Evolutionary conservation across 2,888 invertebrate genomes (phyloP).

Genomic region (Tachina fera): DNA sequence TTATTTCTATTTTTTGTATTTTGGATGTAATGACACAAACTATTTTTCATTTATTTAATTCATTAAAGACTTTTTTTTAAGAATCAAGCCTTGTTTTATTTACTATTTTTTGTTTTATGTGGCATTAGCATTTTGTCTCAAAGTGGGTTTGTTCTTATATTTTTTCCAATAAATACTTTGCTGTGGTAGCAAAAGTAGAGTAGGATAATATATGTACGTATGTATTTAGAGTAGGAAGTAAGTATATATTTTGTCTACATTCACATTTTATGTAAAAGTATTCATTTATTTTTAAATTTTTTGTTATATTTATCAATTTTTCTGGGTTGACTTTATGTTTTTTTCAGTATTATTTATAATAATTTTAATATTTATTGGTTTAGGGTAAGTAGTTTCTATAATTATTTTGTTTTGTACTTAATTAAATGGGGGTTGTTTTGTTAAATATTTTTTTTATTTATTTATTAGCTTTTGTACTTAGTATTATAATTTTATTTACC

Average conservation of each 20-base stretch:
- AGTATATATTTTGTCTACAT: constrained; percentile 8
- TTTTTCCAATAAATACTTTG: constrained; percentile 23
- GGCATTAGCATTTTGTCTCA: constrained; percentile 74
- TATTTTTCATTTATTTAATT: constrained; percentile 43
- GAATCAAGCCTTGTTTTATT: constrained; percentile 49
- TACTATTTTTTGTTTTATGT: constrained; percentile 48
- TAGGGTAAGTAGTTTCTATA: constrained; percentile 39
- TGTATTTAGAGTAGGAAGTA: background rate
- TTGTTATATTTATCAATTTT: constrained; percentile 4
- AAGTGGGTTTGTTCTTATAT: constrained; percentile 61
- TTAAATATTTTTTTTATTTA: constrained; percentile 39
- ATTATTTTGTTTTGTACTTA: constrained; percentile 67
- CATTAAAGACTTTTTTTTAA: constrained; percentile 41
- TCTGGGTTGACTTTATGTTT: constrained; percentile 18
- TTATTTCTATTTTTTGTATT: constrained; percentile 61
- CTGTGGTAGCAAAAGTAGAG: constrained; percentile 28
- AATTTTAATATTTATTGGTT: constrained; percentile 22
- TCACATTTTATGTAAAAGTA: constrained; percentile 30
- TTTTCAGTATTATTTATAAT: constrained; percentile 23
- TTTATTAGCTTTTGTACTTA: constrained; percentile 65
- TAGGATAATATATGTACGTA: background rate
- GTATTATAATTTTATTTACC: constrained; percentile 55
- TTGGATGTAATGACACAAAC: constrained; percentile 67
- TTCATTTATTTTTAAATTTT: background rate
- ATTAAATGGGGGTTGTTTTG: constrained; percentile 61